Percentiles rank a stretch among this genome's conserved stretches.
These are phyloP conservation scores for Lysandra coridon DNA, from an alignment of 2,888 invertebrate genomes.

Conservation along the genomic window DNA sequence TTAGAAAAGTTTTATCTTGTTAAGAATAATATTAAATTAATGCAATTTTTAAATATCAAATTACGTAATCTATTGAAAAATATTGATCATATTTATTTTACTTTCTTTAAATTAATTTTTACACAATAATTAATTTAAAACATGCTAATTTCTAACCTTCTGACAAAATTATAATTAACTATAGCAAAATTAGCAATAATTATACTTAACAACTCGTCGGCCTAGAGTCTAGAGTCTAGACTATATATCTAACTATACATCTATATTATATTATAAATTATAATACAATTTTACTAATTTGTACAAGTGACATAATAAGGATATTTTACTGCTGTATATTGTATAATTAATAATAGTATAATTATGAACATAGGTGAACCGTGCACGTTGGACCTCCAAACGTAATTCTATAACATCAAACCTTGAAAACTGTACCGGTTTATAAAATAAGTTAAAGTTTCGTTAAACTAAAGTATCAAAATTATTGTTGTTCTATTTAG, in stretches of 20 bases:
- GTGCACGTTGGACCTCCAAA: not conserved
- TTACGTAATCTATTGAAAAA: not conserved
- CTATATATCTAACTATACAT: not conserved
- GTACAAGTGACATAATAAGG: not conserved
- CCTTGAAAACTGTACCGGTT: constrained; percentile 3
- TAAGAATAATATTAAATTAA: not conserved
- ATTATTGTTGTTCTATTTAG: not conserved
- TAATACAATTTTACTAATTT: not conserved
- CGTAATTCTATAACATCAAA: not conserved
- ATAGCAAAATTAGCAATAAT: not conserved
- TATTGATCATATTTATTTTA: not conserved
- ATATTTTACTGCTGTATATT: not conserved
- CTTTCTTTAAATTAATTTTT: not conserved
- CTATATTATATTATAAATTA: not conserved
- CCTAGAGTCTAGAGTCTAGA: not conserved
- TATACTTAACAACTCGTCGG: not conserved
- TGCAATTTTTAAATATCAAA: not conserved
- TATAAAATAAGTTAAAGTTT: not conserved
- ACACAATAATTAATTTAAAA: not conserved
- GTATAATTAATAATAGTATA: not conserved
- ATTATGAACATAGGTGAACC: not conserved
- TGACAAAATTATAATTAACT: not conserved
- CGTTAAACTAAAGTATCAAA: not conserved
- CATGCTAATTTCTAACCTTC: not conserved
- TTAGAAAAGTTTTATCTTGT: not conserved